Percentiles rank a stretch among this genome's conserved stretches.
phyloP scores from a whole-genome alignment of 1,140 invertebrate genomes.

The Berghia stephanieae region DNA sequence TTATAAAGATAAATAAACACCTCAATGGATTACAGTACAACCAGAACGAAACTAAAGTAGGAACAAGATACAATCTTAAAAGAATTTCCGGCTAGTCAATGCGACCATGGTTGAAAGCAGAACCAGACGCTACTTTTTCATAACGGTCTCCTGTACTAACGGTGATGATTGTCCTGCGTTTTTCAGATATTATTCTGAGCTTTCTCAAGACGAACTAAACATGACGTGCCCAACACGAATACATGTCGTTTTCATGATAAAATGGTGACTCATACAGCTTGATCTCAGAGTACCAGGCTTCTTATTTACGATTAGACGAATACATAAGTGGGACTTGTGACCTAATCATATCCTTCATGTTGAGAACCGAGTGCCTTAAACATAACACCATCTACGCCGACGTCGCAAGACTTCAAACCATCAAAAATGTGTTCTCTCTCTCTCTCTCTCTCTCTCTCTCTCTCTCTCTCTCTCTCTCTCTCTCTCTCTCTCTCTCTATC shows the following conservation, averaged over 20 bases:
- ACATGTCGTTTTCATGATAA: no score
- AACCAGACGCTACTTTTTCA: neutral
- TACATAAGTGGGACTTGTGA: neutral
- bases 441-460: neutral
- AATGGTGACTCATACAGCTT: no score
- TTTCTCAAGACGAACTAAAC: no score
- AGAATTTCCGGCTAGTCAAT: neutral
- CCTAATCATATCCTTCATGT: neutral
- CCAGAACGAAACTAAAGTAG: neutral
- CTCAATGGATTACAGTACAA: no score
- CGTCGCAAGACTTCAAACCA: neutral
- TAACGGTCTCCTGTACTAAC: neutral
- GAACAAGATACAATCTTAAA: neutral
- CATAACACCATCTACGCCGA: neutral
- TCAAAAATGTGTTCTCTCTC: neutral
- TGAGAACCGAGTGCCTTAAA: neutral
- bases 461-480: slow-evolving; percentile 1
- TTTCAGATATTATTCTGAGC: no score
- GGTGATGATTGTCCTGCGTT: no score
- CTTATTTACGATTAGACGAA: slow-evolving; percentile 4
- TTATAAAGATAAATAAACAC: no score
- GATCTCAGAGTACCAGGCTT: no score
- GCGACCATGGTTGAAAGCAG: neutral
- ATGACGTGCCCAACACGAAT: no score
- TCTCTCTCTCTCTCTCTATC: neutral